Evolutionary conservation across 2,888 invertebrate genomes (phyloP).

Genomic region (Coelogynopora nodosa): DNA sequence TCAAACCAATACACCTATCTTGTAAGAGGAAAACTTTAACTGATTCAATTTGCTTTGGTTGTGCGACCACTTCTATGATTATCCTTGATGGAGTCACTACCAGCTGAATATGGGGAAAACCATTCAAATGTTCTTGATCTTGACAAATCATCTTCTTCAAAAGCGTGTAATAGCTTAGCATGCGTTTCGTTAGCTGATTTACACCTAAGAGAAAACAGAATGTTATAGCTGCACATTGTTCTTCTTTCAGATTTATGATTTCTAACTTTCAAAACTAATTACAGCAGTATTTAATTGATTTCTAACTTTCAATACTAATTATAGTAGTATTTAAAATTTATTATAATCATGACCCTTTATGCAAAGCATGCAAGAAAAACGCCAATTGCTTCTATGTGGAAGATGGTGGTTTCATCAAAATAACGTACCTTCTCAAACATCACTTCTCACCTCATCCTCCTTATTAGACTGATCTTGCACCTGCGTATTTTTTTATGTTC

Average conservation of each 20-base stretch:
- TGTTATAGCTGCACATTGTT: slow-evolving; percentile 3
- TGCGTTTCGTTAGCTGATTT: slow-evolving; percentile 22
- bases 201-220: not conserved
- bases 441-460: too few species aligned
- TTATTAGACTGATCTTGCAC: too few species aligned
- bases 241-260: slow-evolving; percentile 2
- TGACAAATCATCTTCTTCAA: not conserved
- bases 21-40: not conserved
- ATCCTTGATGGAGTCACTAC: slow-evolving; percentile 25
- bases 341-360: too few species aligned
- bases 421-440: too few species aligned
- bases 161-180: slow-evolving; percentile 15
- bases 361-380: too few species aligned
- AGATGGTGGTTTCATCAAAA: too few species aligned
- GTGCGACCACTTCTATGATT: slow-evolving; percentile 18
- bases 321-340: too few species aligned
- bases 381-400: too few species aligned
- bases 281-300: slow-evolving; percentile 11
- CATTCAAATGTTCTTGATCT: slow-evolving; percentile 22
- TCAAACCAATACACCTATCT: not conserved
- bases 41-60: not conserved
- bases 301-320: too few species aligned
- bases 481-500: too few species aligned
- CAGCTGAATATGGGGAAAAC: not conserved
- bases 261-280: slow-evolving; percentile 19